Evolutionary conservation across 2,888 invertebrate genomes (phyloP), one percentile per base, ranked within the genome.

Genomic region (Adineta ricciae): DNA sequence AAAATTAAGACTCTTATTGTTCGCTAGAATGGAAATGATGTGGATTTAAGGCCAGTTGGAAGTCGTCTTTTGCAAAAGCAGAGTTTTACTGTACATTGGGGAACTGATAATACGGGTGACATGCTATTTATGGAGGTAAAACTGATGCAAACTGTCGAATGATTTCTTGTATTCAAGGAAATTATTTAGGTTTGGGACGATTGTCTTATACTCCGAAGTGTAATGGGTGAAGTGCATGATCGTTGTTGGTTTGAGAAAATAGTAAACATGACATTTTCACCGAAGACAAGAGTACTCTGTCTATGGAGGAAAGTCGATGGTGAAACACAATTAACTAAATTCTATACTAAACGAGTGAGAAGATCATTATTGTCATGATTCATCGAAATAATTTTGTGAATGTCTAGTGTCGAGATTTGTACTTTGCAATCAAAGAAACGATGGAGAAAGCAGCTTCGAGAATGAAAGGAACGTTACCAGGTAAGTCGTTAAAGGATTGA

Each of bases 251-350:
- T 95, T 91, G 99, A 99, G 90, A 93, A 97, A 85, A 92, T 99
- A 85, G 97, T 99, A 84, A 99, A 99, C 90, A 98, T 99, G 97
- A 98, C 99, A 0, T 99, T 96, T 91, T 97, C 97, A 88, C 99
- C 99, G 0, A 98, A 98, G 91, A 98, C 96, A 89, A 95, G 95
- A 91, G 94, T 98, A 21, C 92, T 99, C 87, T 99, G 98, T 91
- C 93, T 99, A 86, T 99, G 99, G 97, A 93, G 97, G 88, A 93
- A 96, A 88, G 95, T 95, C 89, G 96, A 88, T 11, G 90, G 90
- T 83, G 89, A 90, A 86, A 90, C 90, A 86, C 89, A 90, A 86
- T 88, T 90, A 82, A 96, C 98, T 91, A 98, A 98, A 92, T 99
- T 98, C 91, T 97, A 97, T 90, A 98, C 99, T 0, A 95, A 96